Base-by-base conservation (phyloP, 2,113 vertebrate species). In the Lampris megalopsis region DNA sequence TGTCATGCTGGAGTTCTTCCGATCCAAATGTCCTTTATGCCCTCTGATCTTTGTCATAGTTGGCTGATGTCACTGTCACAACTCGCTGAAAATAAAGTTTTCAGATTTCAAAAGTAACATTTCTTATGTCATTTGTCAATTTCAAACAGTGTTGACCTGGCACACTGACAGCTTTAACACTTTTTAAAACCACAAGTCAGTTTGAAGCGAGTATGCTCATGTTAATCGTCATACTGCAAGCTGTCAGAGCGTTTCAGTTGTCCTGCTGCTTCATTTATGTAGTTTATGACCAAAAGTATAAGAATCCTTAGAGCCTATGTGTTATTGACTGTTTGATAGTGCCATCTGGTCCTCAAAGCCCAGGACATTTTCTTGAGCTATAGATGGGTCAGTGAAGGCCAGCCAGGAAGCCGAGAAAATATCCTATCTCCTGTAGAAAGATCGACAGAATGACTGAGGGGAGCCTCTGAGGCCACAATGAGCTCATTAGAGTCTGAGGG, bases 251-350 rank as follows among this genome's bases (percentile, higher is more conserved):
- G 5, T 53, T 53, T n/a, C 13, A 53, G 50, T 11, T 5, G 13
- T 53, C 13, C 10, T 53, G 5, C 56, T 38, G 56, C 56, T 58
- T 58, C 4, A 36, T 36, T 5, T 37, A 5, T 58, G 37, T 58
- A 8, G 24, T 24, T 24, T 24, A 24, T 24, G 24, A 24, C 24
- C 24, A 24, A 24, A 24, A 24, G 24, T 24, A 24, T 24, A 24
- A 24, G 24, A 24, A 24, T 85, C 61, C 79, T 81, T 70, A 66
- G 71, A 48, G 43, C 38, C 66, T 67, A 57, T 6, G 41, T 75
- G 49, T 81, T 83, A 79, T 75, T 70, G 83, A 85, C 83, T 76
- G 79, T 81, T 88, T 73, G 77, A 73, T 79, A 38, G 13, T 73
- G 43, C 78, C 54, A 38, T 75, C 82, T 78, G 68, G 71, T 57